phyloP scores from a whole-genome alignment of 2,888 invertebrate genomes.

The Operophtera brumata region DNA sequence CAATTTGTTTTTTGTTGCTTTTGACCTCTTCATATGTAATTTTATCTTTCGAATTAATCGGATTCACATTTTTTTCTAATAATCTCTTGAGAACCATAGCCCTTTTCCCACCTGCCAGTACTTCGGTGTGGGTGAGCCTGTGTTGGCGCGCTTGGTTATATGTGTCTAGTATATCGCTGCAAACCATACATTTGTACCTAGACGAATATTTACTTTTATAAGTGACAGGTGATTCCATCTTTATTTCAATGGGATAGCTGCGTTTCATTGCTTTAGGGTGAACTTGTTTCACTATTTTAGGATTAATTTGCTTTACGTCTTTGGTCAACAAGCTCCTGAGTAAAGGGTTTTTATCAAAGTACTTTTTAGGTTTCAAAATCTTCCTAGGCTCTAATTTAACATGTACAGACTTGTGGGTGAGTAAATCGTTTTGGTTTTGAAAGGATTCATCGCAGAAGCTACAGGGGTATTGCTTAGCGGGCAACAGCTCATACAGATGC shows the following conservation, averaged over 20 bases:
- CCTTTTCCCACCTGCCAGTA: neutral
- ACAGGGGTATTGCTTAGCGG: constrained; percentile 35
- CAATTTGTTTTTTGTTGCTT: neutral
- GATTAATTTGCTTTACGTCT: neutral
- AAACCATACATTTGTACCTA: constrained; percentile 26
- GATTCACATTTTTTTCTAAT: neutral
- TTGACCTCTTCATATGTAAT: constrained; percentile 10
- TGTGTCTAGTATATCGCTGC: constrained; percentile 13
- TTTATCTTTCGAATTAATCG: constrained; percentile 6
- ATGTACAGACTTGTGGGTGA: constrained; percentile 20
- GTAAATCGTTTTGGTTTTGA: constrained; percentile 13
- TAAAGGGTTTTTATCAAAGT: constrained; percentile 1
- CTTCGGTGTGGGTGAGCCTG: constrained; percentile 18
- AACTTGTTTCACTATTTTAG: neutral
- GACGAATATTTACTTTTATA: neutral
- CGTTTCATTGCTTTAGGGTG: neutral
- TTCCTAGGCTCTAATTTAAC: constrained; percentile 20
- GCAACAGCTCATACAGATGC: constrained; percentile 50
- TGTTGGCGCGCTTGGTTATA: constrained; percentile 17
- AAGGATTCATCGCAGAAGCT: constrained; percentile 19
- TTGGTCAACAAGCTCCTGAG: constrained; percentile 3
- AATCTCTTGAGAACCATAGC: constrained; percentile 15
- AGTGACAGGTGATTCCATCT: neutral
- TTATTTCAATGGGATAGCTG: neutral
- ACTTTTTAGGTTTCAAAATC: constrained; percentile 17